These are phyloP conservation scores for Ips typographus DNA, from an alignment of 1,140 invertebrate species.

Conservation along the genomic window DNA sequence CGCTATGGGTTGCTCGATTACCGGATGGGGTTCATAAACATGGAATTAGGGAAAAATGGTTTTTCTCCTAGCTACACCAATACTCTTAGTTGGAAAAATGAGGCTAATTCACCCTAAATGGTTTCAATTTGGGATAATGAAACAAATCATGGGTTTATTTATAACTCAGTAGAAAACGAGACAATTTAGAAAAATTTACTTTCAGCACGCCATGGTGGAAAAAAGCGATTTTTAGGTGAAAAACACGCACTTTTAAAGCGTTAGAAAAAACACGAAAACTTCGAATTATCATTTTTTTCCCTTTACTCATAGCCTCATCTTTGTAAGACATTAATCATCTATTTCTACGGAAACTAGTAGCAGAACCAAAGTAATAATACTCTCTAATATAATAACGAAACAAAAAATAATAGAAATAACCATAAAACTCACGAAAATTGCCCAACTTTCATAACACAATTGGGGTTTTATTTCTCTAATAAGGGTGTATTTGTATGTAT, in stretches of 20 bases:
- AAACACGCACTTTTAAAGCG: neutral
- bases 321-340: too few species aligned
- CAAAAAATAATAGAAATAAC: too few species aligned
- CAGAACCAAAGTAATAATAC: too few species aligned
- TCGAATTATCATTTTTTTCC: conserved; percentile 1
- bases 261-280: conserved; percentile 1
- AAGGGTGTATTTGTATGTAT: too few species aligned
- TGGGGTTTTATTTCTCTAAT: too few species aligned
- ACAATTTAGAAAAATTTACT: neutral
- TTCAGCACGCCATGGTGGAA: neutral
- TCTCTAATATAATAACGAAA: too few species aligned
- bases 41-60: neutral
- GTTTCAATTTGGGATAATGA: neutral
- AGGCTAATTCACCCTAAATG: neutral
- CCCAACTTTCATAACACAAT: too few species aligned
- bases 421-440: too few species aligned
- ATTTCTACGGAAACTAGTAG: too few species aligned
- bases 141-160: neutral
- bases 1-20: neutral
- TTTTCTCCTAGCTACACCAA: too few species aligned
- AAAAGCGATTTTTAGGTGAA: neutral
- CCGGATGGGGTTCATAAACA: neutral
- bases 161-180: neutral
- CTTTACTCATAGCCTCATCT: too few species aligned
- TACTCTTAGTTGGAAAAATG: too few species aligned